Base-by-base conservation (phyloP, 2,888 invertebrate species). In the Caenorhabditis imperialis region DNA sequence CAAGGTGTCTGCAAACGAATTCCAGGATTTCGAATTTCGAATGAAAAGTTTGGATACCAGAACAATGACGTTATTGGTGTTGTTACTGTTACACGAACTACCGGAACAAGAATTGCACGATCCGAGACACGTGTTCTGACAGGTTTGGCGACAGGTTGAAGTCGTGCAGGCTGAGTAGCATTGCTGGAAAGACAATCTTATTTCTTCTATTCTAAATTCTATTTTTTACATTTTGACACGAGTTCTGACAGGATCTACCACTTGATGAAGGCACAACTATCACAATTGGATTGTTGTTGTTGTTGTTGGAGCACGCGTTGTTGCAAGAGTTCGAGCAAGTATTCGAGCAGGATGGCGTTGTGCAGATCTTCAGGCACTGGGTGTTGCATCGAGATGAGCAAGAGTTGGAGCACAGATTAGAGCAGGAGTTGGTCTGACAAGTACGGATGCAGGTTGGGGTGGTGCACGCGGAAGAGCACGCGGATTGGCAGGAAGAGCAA, bases 401-500 rank as follows among this genome's bases (percentile, higher is more conserved):
- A 0, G 62, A 62, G 14, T 53, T 55, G 2, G 42, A 8, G 3
- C 72, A 72, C 0, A 72, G 61, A 8, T 18, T 18, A 5, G 54
- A 47, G 25, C 72, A 72, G 5, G 63, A 63, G 27, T 72, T 72
- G 38, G 45, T 47, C 23, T 63, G 58, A 30, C 72, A 72, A 5
- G 72, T 54, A 37, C 53, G 63, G 33, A 53, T 54, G 30, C 72
- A 72, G 5, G 72, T 51, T 1, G 72, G 63, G 6, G 63, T 65
- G 7, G 72, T 54, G 38, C 72, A 72, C 2, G 63, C 72, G 12
- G 57, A 58, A 0, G 72, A 72, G 60, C 72, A 72, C 8, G 72
- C 72, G 7, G 63, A 65, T 60, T 72, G 72, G 33, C 72, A 72
- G 2, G 72, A 65, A 14, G 63, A 65, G 54, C 72, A 72, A 0